Evolutionary conservation across 2,113 vertebrate species (phyloP).

Genomic region (Mastomys natalensis): DNA sequence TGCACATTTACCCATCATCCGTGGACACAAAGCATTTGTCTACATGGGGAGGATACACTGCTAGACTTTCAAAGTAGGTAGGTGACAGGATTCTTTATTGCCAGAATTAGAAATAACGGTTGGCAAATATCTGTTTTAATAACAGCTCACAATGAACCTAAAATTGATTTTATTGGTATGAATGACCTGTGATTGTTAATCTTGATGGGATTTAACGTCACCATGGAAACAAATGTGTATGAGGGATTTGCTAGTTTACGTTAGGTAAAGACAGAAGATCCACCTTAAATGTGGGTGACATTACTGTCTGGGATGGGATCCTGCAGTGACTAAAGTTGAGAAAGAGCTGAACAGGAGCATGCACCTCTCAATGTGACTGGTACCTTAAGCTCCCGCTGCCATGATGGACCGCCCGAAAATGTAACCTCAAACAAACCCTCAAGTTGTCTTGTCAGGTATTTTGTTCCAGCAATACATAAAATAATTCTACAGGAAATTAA

Average conservation of each 20-base stretch:
- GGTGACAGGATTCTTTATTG: not conserved
- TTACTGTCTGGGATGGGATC: too few relatives aligned
- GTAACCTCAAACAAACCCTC: not conserved
- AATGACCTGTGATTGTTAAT: not conserved
- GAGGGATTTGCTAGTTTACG: not conserved
- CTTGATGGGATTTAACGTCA: not conserved
- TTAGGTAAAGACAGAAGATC: not conserved
- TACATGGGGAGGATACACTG: not conserved
- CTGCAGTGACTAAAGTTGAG: not conserved
- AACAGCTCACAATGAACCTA: not conserved
- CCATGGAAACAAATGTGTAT: not conserved
- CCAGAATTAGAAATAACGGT: not conserved
- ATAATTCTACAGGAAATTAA: not conserved
- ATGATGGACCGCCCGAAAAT: not conserved
- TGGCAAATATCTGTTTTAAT: not conserved
- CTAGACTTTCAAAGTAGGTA: not conserved
- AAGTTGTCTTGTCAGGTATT: not conserved
- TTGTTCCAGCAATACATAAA: not conserved
- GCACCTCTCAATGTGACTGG: not conserved
- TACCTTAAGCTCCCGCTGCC: not conserved
- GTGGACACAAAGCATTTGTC: not conserved
- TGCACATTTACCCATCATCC: accelerated
- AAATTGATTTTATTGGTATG: not conserved
- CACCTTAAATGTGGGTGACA: not conserved
- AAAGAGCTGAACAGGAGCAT: not conserved